phyloP scores from a whole-genome alignment of 1,140 invertebrate species.

The Dryas iulia region DNA sequence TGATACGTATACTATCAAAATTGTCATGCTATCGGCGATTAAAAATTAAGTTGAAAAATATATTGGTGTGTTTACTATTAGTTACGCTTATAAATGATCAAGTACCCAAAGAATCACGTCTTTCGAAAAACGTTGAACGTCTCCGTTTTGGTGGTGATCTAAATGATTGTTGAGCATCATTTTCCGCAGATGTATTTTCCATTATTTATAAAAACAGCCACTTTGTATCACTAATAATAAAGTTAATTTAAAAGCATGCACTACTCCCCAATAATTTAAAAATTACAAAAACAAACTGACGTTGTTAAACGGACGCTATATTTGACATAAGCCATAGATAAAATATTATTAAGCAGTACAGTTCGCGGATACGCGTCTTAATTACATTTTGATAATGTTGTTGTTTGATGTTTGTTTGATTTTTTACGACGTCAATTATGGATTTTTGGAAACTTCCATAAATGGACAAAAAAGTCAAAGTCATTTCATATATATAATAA shows the following conservation, averaged over 20 bases:
- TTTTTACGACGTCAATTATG: too few species aligned
- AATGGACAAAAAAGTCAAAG: too few species aligned
- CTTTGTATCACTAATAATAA: neutral
- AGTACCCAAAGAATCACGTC: conserved; percentile 58
- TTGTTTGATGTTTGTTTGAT: too few species aligned
- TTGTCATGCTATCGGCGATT: neutral
- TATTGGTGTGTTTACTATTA: neutral
- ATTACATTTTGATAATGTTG: neutral
- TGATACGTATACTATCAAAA: neutral
- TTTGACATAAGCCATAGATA: neutral
- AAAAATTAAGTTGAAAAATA: neutral
- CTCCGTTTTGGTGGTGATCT: conserved; percentile 61
- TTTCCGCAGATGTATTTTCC: conserved; percentile 55
- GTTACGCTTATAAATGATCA: conserved; percentile 21
- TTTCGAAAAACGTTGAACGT: conserved; percentile 69
- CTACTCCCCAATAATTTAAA: conserved; percentile 11
- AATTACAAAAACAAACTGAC: conserved; percentile 38
- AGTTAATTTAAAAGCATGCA: conserved; percentile 12
- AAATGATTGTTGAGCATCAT: conserved; percentile 48
- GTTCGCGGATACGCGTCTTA: neutral
- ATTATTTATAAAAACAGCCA: conserved; percentile 36
- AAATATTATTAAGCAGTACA: neutral
- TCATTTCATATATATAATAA: too few species aligned
- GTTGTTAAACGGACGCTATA: conserved; percentile 45
- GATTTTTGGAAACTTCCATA: too few species aligned